Evolutionary conservation across 2,797 vertebrate genomes (phyloP).

Genomic region (Xyrichtys novacula): DNA sequence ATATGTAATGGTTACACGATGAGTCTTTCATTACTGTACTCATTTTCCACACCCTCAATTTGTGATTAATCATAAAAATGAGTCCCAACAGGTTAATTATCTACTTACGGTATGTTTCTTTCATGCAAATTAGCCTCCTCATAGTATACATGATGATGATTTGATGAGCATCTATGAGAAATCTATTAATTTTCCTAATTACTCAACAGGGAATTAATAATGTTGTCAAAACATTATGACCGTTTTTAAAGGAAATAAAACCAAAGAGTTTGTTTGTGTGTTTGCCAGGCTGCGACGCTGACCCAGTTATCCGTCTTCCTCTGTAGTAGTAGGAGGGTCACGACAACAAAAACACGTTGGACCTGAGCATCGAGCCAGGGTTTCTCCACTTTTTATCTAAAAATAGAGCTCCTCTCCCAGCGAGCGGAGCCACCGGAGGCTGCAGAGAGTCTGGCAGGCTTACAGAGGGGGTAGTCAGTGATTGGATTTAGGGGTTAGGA

Average conservation of each 20-base stretch:
- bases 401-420: constrained; percentile 65
- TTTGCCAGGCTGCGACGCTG: constrained; percentile 21
- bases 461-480: constrained; percentile 61
- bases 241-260: constrained; percentile 29
- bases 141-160: constrained; percentile 57
- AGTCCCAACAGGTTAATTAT: constrained; percentile 78
- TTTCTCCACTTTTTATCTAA: constrained; percentile 56
- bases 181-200: constrained; percentile 69
- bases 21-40: constrained; percentile 68
- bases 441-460: constrained; percentile 51
- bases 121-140: constrained; percentile 75
- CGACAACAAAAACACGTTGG: constrained; percentile 13
- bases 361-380: constrained; percentile 25
- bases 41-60: constrained; percentile 58
- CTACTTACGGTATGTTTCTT: constrained; percentile 61
- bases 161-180: constrained; percentile 72
- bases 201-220: constrained; percentile 56
- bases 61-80: constrained; percentile 77
- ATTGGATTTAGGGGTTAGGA: constrained; percentile 77
- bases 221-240: constrained; percentile 40
- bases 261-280: constrained; percentile 15
- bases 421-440: constrained; percentile 54
- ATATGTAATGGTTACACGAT: constrained; percentile 58
- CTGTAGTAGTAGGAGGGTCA: constrained; percentile 22
- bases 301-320: constrained; percentile 51